phyloP scores from a whole-genome alignment of 2,888 invertebrate species.

The Mimachlamys varia region DNA sequence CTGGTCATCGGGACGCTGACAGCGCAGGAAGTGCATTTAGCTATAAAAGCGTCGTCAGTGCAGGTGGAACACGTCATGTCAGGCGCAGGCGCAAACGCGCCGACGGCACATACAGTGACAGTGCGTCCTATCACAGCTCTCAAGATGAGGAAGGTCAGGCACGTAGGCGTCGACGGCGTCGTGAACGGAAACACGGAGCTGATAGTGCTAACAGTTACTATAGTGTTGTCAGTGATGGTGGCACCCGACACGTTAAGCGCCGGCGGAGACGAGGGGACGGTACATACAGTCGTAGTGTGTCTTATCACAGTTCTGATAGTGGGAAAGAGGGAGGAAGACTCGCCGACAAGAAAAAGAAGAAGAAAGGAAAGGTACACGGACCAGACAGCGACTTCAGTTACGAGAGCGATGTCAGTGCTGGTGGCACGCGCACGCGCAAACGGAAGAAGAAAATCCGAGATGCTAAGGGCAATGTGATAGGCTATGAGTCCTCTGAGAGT shows the following conservation, averaged over 20 bases:
- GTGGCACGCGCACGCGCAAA: constrained; percentile 72
- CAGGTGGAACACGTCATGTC: constrained; percentile 79
- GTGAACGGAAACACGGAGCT: constrained; percentile 76
- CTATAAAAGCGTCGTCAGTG: constrained; percentile 77
- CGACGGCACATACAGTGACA: constrained; percentile 77
- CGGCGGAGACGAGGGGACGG: constrained; percentile 74
- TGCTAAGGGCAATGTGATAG: constrained; percentile 77
- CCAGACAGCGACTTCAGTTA: constrained; percentile 79
- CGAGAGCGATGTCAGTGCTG: constrained; percentile 77
- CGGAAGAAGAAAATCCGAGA: constrained; percentile 75
- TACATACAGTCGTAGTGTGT: constrained; percentile 78
- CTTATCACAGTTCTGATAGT: constrained; percentile 77
- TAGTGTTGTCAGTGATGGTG: constrained; percentile 78
- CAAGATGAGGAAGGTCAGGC: constrained; percentile 76
- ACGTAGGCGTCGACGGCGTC: constrained; percentile 74
- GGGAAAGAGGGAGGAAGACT: constrained; percentile 68
- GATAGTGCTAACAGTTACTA: constrained; percentile 79
- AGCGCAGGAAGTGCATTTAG: constrained; percentile 79
- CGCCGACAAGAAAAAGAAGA: constrained; percentile 67
- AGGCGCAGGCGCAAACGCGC: constrained; percentile 71
- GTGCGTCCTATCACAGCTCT: constrained; percentile 78
- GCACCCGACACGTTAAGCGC: constrained; percentile 77
- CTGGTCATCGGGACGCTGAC: constrained; percentile 74
- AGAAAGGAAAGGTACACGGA: constrained; percentile 69
- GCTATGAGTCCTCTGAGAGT: constrained; percentile 70